Evolutionary conservation across 2,113 vertebrate genomes (phyloP), one percentile per base, ranked within the genome.

Genomic region (Chlamydotis undulata): DNA sequence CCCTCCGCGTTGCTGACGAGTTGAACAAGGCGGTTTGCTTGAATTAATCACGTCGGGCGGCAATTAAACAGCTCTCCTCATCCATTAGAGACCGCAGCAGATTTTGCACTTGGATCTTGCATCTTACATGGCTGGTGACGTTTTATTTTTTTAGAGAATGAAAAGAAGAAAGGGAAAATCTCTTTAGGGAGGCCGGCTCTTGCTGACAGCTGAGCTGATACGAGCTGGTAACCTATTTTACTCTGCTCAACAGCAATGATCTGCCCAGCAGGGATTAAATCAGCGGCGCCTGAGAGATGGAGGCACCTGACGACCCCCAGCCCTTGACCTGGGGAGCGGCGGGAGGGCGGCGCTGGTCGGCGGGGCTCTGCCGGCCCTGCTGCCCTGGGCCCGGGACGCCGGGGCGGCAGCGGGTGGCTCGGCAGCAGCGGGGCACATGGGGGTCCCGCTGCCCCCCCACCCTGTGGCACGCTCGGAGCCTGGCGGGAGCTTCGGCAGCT

Each of bases 131-230:
- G 31, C 75, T 57, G 86, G 59, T 55, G 63, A 23, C 55, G 22
- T 41, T 86, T 78, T 83, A 18, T 23, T 28, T 49, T 70, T 80
- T 47, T 25, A 77, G 55, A 50, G 55, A 90, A 80, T 37, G 50
- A 69, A 83, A 83, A 87, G 87, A 92, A 94, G 76, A 94, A 92
- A 95, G 37, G 37, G 68, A n/a, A 85, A 76, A 85, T 69, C 85
- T 57, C 95, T 65, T 83, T 35, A 29, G 88, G 68, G 75, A 50
- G 57, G 67, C n/a, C 0, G 3, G 37, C 47, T 31, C 93, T 74
- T 45, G 59, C 76, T 86, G 94, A 37, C 85, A 55, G 79, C 7
- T 0, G 85, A 92, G 92, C 78, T 50, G 94, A 68, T 33, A 49
- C 78, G 15, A 41, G 11, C 53, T 1, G 25, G 67, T 71, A 90